A percentile compares a stretch with the other conserved stretches of the same genome.
phyloP scores from a whole-genome alignment of 92 coral and sea anemone genomes.

The Zoanthus solanderi region DNA sequence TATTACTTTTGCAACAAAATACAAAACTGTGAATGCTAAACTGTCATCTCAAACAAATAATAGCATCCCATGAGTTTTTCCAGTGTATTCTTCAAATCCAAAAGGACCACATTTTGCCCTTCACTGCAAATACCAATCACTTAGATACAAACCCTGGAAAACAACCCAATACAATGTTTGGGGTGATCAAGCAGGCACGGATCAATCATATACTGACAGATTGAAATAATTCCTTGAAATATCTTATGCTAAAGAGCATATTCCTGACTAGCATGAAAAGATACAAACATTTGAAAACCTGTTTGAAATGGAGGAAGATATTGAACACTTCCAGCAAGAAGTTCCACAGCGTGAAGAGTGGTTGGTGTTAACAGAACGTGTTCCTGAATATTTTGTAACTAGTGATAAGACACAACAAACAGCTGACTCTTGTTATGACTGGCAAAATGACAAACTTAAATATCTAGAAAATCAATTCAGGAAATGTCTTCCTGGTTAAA shows the following conservation, averaged over 20 bases:
- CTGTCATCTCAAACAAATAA: no score
- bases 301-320: neutral
- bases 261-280: neutral
- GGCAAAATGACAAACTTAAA: neutral
- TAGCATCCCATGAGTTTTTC: no score
- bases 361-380: neutral
- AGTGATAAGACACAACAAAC: neutral
- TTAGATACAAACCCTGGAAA: no score
- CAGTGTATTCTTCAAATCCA: no score
- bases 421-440: neutral
- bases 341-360: neutral
- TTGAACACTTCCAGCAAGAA: neutral
- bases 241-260: neutral
- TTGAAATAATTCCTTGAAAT: neutral
- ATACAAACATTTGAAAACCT: neutral
- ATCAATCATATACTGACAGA: no score
- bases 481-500: neutral
- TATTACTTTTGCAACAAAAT: no score
- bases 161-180: no score
- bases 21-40: no score
- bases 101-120: no score
- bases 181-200: neutral
- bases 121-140: no score
- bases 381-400: neutral
- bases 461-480: no score